Percentiles rank a stretch among this genome's conserved stretches.
Evolutionary conservation across 2,113 vertebrate genomes (phyloP).

Genomic region (Erythrocercus mccallii): DNA sequence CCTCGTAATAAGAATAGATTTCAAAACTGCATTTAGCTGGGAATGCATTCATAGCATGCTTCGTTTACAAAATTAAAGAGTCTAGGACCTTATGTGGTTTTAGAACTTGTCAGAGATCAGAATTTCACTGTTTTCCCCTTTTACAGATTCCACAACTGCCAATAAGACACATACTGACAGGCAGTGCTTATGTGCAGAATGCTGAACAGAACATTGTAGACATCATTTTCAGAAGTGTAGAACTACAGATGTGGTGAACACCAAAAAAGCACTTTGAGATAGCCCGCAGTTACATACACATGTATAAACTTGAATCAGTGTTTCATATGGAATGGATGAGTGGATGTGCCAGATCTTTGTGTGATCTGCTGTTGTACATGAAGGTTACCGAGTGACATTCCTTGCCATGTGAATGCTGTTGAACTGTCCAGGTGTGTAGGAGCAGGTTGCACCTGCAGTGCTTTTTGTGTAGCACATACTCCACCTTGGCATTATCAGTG

Average conservation of each 20-base stretch:
- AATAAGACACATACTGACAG: neutral
- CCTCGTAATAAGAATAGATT: neutral
- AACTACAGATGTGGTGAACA: neutral
- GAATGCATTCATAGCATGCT: neutral
- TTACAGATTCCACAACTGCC: neutral
- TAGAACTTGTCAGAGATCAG: neutral
- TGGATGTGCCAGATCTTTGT: neutral
- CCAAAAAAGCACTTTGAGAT: neutral
- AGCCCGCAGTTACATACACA: neutral
- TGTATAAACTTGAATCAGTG: rapidly evolving
- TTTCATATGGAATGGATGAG: neutral
- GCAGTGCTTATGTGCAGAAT: neutral
- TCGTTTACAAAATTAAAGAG: neutral
- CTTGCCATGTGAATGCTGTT: rapidly evolving
- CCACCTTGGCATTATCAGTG: neutral
- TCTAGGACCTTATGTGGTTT: neutral
- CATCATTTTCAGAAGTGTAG: neutral
- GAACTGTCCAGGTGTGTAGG: neutral
- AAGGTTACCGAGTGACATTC: neutral
- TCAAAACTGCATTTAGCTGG: neutral
- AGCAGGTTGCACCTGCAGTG: neutral
- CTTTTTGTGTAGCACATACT: neutral
- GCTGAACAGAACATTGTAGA: neutral
- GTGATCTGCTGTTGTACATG: neutral
- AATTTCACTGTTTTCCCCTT: neutral